Conservation (phyloP, 2,113 vertebrate genomes). For the Morone saxatilis region DNA sequence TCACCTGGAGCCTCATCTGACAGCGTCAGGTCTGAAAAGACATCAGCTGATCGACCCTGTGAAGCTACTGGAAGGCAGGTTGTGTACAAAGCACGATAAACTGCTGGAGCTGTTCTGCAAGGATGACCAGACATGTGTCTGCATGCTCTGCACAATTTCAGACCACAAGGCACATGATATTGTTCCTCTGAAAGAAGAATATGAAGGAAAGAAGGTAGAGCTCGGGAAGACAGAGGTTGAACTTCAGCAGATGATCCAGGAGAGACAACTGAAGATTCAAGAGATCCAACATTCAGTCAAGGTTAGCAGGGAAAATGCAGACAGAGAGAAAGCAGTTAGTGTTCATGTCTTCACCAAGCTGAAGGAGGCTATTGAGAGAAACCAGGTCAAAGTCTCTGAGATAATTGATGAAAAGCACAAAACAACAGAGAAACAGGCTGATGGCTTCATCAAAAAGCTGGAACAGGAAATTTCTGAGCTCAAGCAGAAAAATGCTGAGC, state of each 20-base stretch:
- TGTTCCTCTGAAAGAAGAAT: not conserved
- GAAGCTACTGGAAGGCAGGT: not conserved
- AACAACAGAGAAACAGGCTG: not conserved
- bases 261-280: not conserved
- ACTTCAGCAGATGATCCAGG: not conserved
- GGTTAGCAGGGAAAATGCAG: not conserved
- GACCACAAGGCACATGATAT: not conserved
- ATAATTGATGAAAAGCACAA: not conserved
- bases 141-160: not conserved
- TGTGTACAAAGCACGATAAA: not conserved
- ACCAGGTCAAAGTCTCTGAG: not conserved
- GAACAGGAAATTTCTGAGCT: not conserved
- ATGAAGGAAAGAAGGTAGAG: not conserved
- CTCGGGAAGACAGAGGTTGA: not conserved
- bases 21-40: not conserved
- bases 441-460: not conserved
- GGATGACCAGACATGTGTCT: not conserved
- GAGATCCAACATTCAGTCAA: not conserved
- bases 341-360: not conserved
- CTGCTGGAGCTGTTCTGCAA: constrained; percentile 3
- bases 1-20: constrained; percentile 13
- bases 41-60: not conserved
- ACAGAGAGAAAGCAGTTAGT: not conserved
- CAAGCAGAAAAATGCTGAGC: not conserved
- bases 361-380: not conserved